These are phyloP conservation scores for Squalus acanthias DNA, from an alignment of 2,797 vertebrate species.

Conservation along the genomic window DNA sequence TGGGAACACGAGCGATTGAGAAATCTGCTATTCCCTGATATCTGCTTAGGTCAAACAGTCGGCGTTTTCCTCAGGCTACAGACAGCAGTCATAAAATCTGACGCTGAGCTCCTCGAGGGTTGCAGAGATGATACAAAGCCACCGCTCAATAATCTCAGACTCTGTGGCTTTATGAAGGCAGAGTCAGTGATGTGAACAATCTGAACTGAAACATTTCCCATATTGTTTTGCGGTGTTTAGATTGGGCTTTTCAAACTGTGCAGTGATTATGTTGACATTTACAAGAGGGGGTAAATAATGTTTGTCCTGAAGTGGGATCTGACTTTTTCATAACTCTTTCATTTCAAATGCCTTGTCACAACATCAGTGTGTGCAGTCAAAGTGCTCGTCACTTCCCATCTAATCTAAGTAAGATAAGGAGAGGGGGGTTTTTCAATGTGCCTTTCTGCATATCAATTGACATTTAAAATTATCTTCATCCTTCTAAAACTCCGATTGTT, in stretches of 20 bases:
- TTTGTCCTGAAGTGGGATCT: background rate
- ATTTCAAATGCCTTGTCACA: constrained; percentile 17
- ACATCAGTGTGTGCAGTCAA: background rate
- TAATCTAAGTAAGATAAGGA: background rate
- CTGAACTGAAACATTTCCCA: background rate
- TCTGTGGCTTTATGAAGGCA: background rate
- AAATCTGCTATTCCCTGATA: background rate
- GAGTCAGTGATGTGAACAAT: background rate
- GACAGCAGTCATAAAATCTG: background rate
- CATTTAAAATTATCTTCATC: background rate
- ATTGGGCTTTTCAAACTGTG: background rate
- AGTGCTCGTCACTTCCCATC: background rate
- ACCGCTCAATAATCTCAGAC: background rate
- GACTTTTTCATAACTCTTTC: background rate
- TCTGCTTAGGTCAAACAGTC: background rate
- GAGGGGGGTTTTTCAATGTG: background rate
- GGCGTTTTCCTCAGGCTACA: background rate
- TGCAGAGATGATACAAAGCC: background rate
- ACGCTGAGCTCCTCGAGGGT: background rate
- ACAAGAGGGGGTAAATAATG: background rate
- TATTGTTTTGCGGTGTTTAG: background rate
- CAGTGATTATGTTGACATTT: background rate
- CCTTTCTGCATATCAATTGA: background rate
- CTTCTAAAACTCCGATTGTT: background rate
- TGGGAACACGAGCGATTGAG: background rate